A percentile compares a stretch with the other conserved stretches of the same genome.
Evolutionary conservation across 2,113 vertebrate genomes (phyloP).

Genomic region (Solea senegalensis): DNA sequence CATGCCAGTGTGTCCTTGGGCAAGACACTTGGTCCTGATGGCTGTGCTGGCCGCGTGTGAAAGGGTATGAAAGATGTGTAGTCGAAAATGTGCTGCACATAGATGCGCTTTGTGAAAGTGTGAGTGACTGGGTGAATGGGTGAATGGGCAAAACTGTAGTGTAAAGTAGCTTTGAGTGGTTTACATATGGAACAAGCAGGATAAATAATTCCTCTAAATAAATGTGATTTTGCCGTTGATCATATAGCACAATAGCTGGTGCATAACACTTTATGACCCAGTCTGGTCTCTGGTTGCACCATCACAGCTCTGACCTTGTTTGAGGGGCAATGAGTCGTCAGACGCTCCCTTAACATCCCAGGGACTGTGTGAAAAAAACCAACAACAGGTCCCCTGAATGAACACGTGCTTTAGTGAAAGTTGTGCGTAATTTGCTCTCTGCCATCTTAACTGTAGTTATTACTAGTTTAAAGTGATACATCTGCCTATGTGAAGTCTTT

Average conservation of each 20-base stretch:
- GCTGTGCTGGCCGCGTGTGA: too few relatives aligned
- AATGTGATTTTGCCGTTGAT: background rate
- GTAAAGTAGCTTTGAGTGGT: too few relatives aligned
- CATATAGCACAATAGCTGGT: conserved; percentile 14
- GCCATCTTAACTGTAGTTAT: conserved; percentile 84
- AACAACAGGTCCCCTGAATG: conserved; percentile 76
- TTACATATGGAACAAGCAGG: too few relatives aligned
- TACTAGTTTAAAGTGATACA: conserved; percentile 86
- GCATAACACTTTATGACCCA: conserved; percentile 5
- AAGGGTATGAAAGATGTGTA: too few relatives aligned
- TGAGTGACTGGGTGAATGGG: too few relatives aligned
- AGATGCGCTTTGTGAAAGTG: too few relatives aligned
- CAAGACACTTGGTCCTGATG: too few relatives aligned
- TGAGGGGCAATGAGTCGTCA: conserved; percentile 69
- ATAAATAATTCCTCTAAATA: too few relatives aligned
- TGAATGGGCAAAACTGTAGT: too few relatives aligned
- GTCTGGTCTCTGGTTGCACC: conserved; percentile 56
- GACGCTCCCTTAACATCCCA: conserved; percentile 65
- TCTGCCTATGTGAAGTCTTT: conserved; percentile 86
- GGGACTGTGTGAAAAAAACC: conserved; percentile 51
- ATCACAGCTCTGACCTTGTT: conserved; percentile 78
- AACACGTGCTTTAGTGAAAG: conserved; percentile 78
- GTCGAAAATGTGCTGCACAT: too few relatives aligned
- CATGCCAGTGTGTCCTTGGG: too few relatives aligned
- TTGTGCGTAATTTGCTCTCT: conserved; percentile 83